Percentiles rank a stretch among this genome's conserved stretches.
These are phyloP conservation scores for Cheilinus undulatus DNA, from an alignment of 2,113 vertebrate species.

Conservation along the genomic window DNA sequence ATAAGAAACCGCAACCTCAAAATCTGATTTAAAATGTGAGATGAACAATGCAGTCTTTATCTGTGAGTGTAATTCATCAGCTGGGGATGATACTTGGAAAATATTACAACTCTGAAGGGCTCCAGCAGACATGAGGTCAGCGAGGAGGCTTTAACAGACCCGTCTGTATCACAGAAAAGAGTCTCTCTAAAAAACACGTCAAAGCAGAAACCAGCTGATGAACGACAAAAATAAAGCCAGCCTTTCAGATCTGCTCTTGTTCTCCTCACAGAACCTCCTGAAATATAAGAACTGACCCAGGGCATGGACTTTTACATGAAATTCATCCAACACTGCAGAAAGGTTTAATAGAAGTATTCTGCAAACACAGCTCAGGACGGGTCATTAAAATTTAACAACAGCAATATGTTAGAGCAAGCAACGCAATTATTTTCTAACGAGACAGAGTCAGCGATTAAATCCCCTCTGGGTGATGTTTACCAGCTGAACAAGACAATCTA, in stretches of 20 bases:
- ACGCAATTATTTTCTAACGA: conserved; percentile 40
- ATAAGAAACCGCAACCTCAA: too few species aligned
- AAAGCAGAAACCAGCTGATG: background rate
- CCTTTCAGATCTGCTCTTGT: background rate
- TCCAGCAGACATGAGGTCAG: background rate
- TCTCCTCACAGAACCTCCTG: too few species aligned
- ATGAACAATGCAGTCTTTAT: conserved; percentile 12
- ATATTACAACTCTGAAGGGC: background rate
- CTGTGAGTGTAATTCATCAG: background rate
- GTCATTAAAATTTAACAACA: conserved; percentile 47
- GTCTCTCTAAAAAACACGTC: background rate
- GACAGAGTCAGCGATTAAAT: conserved; percentile 34
- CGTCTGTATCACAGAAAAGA: background rate
- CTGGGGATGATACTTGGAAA: too few species aligned
- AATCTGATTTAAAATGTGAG: background rate
- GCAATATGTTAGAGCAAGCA: conserved; percentile 26
- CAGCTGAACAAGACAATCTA: conserved; percentile 7
- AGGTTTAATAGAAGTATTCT: background rate
- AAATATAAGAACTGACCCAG: background rate
- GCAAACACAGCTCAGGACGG: conserved; percentile 13
- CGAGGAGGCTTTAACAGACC: background rate
- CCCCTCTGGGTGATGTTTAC: conserved; percentile 6
- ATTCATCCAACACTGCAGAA: background rate
- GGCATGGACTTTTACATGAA: conserved; percentile 3
- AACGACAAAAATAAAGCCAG: background rate